These are phyloP conservation scores for Cyclargus thomasi DNA, from an alignment of 1,140 invertebrate species.

Conservation along the genomic window DNA sequence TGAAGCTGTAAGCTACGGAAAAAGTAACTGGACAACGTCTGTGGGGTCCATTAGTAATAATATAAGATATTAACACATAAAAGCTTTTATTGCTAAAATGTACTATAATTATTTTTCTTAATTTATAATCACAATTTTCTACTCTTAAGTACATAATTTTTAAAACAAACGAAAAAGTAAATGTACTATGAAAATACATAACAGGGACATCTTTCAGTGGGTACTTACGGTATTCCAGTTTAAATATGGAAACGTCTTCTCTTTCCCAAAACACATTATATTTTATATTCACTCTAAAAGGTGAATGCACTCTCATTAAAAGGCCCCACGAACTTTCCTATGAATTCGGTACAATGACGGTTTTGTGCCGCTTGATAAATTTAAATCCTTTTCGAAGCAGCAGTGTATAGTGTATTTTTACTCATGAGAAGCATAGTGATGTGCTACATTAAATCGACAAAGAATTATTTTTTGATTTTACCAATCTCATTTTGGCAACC, in stretches of 20 bases:
- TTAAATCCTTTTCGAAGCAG: constrained; percentile 17
- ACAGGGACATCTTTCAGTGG: background rate
- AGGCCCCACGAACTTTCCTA: constrained; percentile 42
- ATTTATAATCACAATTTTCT: too few relatives aligned
- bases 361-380: constrained; percentile 19
- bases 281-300: constrained; percentile 43
- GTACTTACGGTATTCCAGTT: constrained; percentile 16
- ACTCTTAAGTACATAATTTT: too few relatives aligned
- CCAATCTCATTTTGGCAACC: background rate
- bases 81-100: too few relatives aligned
- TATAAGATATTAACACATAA: too few relatives aligned
- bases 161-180: background rate
- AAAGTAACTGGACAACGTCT: too few relatives aligned
- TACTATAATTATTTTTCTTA: too few relatives aligned
- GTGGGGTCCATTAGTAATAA: too few relatives aligned
- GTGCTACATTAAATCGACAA: constrained; percentile 26
- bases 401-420: constrained; percentile 26
- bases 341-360: constrained; percentile 36
- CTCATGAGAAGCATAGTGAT: constrained; percentile 19
- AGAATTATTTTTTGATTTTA: background rate
- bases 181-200: background rate
- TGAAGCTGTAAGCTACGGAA: too few relatives aligned
- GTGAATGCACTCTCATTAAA: constrained; percentile 70
- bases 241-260: constrained; percentile 57
- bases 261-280: constrained; percentile 58